Conservation (phyloP, 2,888 invertebrate genomes). For the Pharmacophagus antenor region DNA sequence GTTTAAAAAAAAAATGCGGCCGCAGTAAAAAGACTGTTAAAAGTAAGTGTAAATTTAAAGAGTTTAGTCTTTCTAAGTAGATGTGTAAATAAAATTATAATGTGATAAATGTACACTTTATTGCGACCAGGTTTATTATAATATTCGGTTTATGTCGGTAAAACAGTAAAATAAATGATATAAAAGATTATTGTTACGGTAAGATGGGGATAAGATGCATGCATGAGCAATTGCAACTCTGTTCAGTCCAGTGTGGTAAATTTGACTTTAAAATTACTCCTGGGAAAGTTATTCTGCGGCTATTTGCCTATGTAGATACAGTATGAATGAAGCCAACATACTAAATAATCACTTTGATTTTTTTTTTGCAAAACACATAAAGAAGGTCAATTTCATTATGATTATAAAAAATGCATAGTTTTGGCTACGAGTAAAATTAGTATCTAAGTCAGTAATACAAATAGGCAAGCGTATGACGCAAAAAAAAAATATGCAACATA, state of each 20-base stretch:
- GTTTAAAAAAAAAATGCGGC: too few relatives aligned
- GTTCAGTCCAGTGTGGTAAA: not conserved
- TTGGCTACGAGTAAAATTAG: too few relatives aligned
- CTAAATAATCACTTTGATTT: not conserved
- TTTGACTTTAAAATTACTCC: constrained; percentile 6
- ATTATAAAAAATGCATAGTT: too few relatives aligned
- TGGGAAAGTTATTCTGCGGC: not conserved
- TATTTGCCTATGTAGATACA: not conserved
- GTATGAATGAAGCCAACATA: not conserved
- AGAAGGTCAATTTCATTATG: not conserved
- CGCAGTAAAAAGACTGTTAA: too few relatives aligned
- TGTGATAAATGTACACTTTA: too few relatives aligned
- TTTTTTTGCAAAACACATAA: not conserved
- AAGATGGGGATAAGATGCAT: not conserved
- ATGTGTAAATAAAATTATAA: too few relatives aligned
- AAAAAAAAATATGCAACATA: too few relatives aligned
- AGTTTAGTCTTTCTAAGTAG: too few relatives aligned
- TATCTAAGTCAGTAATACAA: too few relatives aligned
- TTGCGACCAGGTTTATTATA: not conserved
- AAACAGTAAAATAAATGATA: not conserved
- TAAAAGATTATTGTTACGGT: not conserved
- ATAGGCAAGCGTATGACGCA: too few relatives aligned
- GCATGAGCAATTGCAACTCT: constrained; percentile 2
- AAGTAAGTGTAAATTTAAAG: too few relatives aligned
- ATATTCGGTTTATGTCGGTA: not conserved